Evolutionary conservation across 2,888 invertebrate genomes (phyloP), one percentile per base, ranked within the genome.

Genomic region (Oscheius sp.): DNA sequence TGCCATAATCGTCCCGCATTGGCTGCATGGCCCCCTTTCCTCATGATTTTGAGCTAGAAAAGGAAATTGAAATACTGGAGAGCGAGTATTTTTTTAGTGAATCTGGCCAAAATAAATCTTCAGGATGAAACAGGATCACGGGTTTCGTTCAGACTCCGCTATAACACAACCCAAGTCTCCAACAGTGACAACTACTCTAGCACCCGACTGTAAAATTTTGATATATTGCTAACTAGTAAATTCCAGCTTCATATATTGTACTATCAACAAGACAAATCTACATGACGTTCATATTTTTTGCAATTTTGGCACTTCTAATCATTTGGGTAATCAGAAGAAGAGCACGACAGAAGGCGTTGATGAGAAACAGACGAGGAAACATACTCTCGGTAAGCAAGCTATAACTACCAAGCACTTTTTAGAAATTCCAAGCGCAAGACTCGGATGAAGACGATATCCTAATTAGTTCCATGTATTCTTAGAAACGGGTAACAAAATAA

Each of bases 371-470:
- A 22, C 68, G 77, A 12, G 72, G 71, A 22, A 67, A 68, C 36
- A 70, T 70, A 33, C 65, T 63, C 20, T 47, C 57, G 59, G 63
- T 68, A 17, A 12, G 51, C 12, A 0, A 2, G 22, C 3, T 14
- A 33, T n/a, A 33, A 30, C 32, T 38, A 33, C 22, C 54, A 56
- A 9, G n/a, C 4, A 20, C 30, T 4, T 28, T 38, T 17, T 22
- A 56, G 56, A 59, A 59, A 36, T 45, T 74, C 17, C 68, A 75
- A 14, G 64, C 73, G 30, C 67, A 73, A 59, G 80, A 78, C 32
- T 80, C 79, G 12, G 82, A 83, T 59, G 83, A 84, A 67, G 83
- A 83, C 67, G 83, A 83, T 61, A 73, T 83, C 61, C 74, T 83
- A 20, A 82, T 84, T 67, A 78, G 79, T 44, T 82, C 82, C 26